Evolutionary conservation across 2,888 invertebrate species (phyloP).

Genomic region (Octonoba sinensis): DNA sequence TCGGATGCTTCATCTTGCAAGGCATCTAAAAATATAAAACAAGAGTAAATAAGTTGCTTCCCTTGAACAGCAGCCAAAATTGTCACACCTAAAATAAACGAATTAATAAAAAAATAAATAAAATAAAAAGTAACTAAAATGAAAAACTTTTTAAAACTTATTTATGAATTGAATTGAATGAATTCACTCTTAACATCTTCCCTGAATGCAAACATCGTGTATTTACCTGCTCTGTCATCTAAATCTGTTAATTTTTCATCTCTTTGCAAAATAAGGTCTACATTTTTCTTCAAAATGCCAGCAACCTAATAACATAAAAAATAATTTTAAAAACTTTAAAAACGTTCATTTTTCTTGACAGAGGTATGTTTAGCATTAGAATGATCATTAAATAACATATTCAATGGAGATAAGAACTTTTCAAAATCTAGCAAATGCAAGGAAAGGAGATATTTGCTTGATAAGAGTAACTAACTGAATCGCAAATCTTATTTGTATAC

Average conservation of each 20-base stretch:
- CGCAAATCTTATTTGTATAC: too few relatives aligned
- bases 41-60: background rate
- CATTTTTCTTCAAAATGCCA: constrained; percentile 51
- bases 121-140: background rate
- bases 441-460: too few relatives aligned
- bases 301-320: constrained; percentile 34
- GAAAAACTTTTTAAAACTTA: background rate
- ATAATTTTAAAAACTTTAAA: background rate
- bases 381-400: too few relatives aligned
- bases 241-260: constrained; percentile 57
- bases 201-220: background rate
- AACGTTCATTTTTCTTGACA: too few relatives aligned
- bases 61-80: background rate
- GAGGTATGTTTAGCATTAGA: too few relatives aligned
- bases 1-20: constrained; percentile 53
- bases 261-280: constrained; percentile 52
- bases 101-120: background rate
- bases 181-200: background rate
- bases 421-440: too few relatives aligned
- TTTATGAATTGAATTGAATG: background rate
- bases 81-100: background rate
- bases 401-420: too few relatives aligned
- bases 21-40: constrained; percentile 20
- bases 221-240: constrained; percentile 54
- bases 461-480: too few relatives aligned